Conservation (phyloP, 2,113 vertebrate genomes). For the Sylvia atricapilla region DNA sequence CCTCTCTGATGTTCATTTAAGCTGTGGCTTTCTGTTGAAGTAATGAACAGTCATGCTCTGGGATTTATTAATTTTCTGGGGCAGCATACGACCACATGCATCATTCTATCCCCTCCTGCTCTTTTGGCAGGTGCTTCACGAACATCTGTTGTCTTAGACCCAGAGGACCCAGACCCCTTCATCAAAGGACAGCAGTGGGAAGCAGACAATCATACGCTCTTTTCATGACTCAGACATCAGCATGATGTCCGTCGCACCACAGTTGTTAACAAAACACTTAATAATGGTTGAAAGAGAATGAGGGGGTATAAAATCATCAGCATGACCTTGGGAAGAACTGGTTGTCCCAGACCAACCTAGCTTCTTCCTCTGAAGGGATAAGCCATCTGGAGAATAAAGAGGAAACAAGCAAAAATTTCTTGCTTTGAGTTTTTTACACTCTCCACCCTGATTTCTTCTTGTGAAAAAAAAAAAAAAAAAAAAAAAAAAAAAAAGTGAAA, state of each 20-base stretch:
- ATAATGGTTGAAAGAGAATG: not conserved
- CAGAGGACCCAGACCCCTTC: not conserved
- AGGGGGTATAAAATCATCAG: not conserved
- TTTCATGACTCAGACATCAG: conserved; percentile 29
- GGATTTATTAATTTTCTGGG: conserved; percentile 16
- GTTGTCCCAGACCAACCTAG: not conserved
- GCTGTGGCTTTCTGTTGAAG: not conserved
- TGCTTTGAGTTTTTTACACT: not conserved
- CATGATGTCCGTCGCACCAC: not conserved
- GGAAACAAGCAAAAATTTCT: not conserved
- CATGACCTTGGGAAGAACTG: not conserved
- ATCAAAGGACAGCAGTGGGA: conserved; percentile 29
- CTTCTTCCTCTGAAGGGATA: not conserved
- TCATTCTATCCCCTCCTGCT: not conserved
- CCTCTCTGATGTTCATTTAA: not conserved
- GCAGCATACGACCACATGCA: not conserved
- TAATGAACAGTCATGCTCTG: not conserved
- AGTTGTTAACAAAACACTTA: conserved; percentile 19
- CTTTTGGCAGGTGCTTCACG: conserved; percentile 49
- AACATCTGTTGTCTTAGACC: conserved; percentile 23
- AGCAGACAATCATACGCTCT: not conserved
- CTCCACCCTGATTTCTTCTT: not conserved
- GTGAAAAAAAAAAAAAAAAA: not conserved
- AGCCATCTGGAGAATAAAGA: not conserved
- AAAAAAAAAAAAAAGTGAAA: not conserved